Evolutionary conservation across 2,888 invertebrate genomes (phyloP), one percentile per base, ranked within the genome.

Genomic region (Chromoteleia sp.): DNA sequence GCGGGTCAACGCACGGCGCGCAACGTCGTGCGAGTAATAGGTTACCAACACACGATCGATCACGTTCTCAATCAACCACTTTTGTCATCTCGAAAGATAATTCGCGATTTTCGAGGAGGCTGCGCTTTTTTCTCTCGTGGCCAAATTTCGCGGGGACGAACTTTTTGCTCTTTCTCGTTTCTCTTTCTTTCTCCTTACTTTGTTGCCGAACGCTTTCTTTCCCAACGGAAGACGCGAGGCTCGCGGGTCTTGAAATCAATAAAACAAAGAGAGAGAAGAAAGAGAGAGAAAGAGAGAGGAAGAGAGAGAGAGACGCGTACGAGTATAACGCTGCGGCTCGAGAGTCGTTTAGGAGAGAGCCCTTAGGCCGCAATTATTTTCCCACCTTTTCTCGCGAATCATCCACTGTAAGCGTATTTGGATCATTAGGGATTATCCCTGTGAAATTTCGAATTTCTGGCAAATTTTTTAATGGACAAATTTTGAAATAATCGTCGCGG

Each of bases 11-110:
- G 80, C 68, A 70, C 80, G 67, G 50, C 54, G 63, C 71, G 36
- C 15, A n/a, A n/a, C n/a, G n/a, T n/a, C n/a, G n/a, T n/a, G n/a
- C 56, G 48, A 68, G 73, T 67, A 67, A 81, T 81, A 67, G 81
- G 81, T 81, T 81, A 81, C 81, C 76, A 67, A 81, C 81, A 81
- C 81, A 76, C 65, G 59, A 81, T 81, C 81, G 81, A 81, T 81
- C 76, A 71, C 71, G 61, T 81, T 76, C 71, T 67, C 75, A 81
- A 71, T 76, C 50, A 81, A 52, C 81, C 73, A 67, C 79, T 74
- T 73, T 73, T 45, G n/a, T 73, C 68, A 61, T 73, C 73, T 59
- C 65, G 50, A 7, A 43, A 71, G 71, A 71, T 54, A 54, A 41
- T 25, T 59, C 50, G 41, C 54, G 33, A 14, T 25, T 29, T 52